These are phyloP conservation scores for Osmoderma eremita DNA, from an alignment of 2,888 invertebrate species.

Conservation along the genomic window DNA sequence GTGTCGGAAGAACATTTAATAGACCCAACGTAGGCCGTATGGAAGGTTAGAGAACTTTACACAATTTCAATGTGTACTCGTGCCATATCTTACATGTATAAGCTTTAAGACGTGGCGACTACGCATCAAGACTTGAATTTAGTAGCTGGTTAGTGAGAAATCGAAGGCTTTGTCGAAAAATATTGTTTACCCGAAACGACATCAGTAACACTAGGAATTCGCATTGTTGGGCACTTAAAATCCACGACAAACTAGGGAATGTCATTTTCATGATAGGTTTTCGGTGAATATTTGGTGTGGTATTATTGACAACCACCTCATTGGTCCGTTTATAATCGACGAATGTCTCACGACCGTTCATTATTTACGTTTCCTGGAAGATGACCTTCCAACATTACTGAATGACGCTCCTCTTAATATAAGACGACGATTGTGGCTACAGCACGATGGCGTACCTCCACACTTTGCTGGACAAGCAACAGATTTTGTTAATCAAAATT, in stretches of 20 bases:
- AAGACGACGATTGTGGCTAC: constrained; percentile 1
- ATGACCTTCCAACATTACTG: neutral
- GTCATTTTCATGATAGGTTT: neutral
- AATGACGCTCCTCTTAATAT: no score
- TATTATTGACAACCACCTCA: no score
- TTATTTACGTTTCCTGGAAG: no score
- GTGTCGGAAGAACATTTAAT: constrained; percentile 10
- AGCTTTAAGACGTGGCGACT: neutral
- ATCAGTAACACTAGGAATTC: neutral
- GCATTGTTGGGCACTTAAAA: neutral
- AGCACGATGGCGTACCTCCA: neutral
- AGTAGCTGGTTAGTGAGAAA: no score
- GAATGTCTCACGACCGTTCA: no score
- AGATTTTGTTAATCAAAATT: constrained; percentile 7
- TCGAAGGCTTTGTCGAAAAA: neutral
- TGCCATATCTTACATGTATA: neutral
- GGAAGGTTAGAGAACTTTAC: constrained; percentile 5
- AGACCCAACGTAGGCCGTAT: neutral
- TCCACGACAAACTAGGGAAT: neutral
- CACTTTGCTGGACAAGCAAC: neutral
- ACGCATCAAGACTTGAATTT: constrained; percentile 9
- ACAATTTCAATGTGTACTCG: constrained; percentile 9
- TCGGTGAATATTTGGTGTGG: no score
- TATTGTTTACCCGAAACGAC: neutral
- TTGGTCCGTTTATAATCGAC: no score